Percentiles rank a stretch among this genome's conserved stretches.
Conservation (phyloP, 2,797 vertebrate genomes). For the Lepus townsendii region DNA sequence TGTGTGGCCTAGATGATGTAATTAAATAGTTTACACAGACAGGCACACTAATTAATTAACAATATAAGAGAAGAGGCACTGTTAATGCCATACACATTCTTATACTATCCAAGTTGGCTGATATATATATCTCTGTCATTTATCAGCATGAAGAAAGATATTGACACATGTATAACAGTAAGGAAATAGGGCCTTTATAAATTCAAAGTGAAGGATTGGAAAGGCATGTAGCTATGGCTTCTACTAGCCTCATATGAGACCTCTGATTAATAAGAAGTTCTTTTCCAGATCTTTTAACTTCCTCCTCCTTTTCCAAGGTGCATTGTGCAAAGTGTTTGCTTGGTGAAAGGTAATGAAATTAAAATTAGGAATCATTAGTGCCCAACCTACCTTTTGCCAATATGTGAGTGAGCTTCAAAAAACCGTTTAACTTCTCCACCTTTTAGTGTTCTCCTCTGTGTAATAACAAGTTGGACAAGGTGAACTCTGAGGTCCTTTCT, state of each 20-base stretch:
- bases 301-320: neutral
- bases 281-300: neutral
- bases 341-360: neutral
- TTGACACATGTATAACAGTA: neutral
- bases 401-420: neutral
- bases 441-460: neutral
- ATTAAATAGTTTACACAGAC: constrained; percentile 79
- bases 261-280: neutral
- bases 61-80: constrained; percentile 30
- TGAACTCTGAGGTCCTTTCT: neutral
- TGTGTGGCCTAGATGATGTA: constrained; percentile 60
- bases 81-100: neutral
- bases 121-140: neutral
- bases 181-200: neutral
- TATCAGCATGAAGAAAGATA: neutral
- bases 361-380: neutral
- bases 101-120: neutral
- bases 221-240: neutral
- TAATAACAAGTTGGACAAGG: neutral
- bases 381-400: neutral
- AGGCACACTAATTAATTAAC: constrained; percentile 54
- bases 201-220: neutral
- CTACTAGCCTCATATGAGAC: neutral
- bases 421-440: neutral
- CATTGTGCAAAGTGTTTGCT: neutral